Evolutionary conservation across 2,888 invertebrate species (phyloP).

Genomic region (Acronicta alni): DNA sequence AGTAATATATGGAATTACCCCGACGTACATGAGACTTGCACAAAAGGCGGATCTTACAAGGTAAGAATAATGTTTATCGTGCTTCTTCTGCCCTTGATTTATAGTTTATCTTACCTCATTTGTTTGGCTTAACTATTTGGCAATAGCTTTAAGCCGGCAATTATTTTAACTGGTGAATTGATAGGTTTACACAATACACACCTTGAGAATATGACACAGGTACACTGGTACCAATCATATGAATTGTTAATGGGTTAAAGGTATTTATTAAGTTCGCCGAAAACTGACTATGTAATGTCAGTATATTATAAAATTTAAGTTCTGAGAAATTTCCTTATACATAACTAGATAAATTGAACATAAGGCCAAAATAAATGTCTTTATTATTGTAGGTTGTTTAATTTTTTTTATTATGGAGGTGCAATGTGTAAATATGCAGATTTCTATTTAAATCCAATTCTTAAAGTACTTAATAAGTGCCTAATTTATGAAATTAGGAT

Average conservation of each 20-base stretch:
- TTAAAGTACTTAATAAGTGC: too few relatives aligned
- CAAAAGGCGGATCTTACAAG: slow-evolving; percentile 98
- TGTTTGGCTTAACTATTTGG: slow-evolving; percentile 61
- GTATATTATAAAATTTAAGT: background rate
- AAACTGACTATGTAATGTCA: background rate
- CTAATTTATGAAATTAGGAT: too few relatives aligned
- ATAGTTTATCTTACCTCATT: slow-evolving; percentile 55
- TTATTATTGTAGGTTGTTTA: too few relatives aligned
- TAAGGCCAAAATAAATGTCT: too few relatives aligned
- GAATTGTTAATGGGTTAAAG: background rate
- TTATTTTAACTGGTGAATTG: slow-evolving; percentile 49
- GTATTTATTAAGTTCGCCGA: slow-evolving; percentile 14
- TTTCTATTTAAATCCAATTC: too few relatives aligned
- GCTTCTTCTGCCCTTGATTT: slow-evolving; percentile 78
- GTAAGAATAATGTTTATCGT: slow-evolving; percentile 81
- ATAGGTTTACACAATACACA: slow-evolving; percentile 35
- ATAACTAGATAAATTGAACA: too few relatives aligned
- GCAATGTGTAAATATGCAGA: too few relatives aligned
- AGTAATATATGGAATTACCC: slow-evolving; percentile 96
- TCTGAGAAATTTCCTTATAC: slow-evolving; percentile 5
- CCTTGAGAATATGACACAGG: slow-evolving; percentile 16
- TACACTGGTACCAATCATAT: background rate
- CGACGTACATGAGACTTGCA: slow-evolving; percentile 95
- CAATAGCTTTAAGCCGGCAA: slow-evolving; percentile 52
- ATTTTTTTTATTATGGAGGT: too few relatives aligned